Percentiles rank a stretch among this genome's conserved stretches.
Conservation (phyloP, 2,888 invertebrate genomes). For the Leptarthrus brevirostris region DNA sequence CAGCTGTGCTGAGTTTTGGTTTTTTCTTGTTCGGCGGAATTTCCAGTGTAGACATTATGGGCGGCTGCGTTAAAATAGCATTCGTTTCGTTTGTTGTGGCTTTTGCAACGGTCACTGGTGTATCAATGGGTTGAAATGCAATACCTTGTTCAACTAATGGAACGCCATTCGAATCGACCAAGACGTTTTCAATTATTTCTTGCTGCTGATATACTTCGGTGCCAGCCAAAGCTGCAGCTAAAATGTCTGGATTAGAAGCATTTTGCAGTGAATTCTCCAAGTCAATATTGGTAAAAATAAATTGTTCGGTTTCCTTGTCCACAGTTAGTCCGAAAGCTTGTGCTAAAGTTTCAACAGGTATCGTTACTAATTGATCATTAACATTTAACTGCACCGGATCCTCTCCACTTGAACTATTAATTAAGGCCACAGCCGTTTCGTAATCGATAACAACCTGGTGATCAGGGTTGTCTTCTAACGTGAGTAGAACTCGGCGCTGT, state of each 20-base stretch:
- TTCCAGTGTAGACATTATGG: conserved; percentile 84
- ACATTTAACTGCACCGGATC: conserved; percentile 26
- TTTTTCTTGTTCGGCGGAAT: conserved; percentile 70
- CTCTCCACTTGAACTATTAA: conserved; percentile 18
- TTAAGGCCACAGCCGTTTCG: conserved; percentile 26
- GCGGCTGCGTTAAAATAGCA: conserved; percentile 78
- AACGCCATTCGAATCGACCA: conserved; percentile 56
- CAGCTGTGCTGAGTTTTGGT: conserved; percentile 10
- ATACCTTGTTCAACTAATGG: conserved; percentile 52
- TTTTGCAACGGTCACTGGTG: conserved; percentile 68
- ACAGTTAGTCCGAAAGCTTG: conserved; percentile 3
- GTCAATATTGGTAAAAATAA: conserved; percentile 25
- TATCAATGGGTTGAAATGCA: conserved; percentile 59
- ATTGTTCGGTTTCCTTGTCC: conserved; percentile 43
- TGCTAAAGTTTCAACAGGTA: conserved; percentile 18
- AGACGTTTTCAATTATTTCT: conserved; percentile 55
- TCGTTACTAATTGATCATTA: conserved; percentile 22
- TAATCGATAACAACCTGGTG: conserved; percentile 31
- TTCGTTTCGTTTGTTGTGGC: conserved; percentile 79
- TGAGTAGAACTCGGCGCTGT: conserved; percentile 11
- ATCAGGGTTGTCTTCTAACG: conserved; percentile 13
- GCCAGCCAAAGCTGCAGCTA: conserved; percentile 80
- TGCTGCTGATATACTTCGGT: conserved; percentile 78
- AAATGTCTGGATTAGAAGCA: conserved; percentile 73
- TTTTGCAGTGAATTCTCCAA: conserved; percentile 31